Evolutionary conservation across 1,140 invertebrate genomes (phyloP).

Genomic region (Sitodiplosis mosellana): DNA sequence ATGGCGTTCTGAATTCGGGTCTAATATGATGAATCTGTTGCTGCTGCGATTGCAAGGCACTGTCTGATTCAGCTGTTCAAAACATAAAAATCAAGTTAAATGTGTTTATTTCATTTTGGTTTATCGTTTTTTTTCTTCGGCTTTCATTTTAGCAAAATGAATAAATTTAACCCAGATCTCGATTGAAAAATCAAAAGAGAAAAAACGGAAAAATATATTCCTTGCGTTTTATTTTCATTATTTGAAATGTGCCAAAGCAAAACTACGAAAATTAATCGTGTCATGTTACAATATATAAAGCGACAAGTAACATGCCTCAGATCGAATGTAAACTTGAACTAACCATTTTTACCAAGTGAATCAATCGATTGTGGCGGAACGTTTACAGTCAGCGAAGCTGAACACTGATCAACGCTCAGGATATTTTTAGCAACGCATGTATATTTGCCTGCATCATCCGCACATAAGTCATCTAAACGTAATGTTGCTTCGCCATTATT

Average conservation of each 20-base stretch:
- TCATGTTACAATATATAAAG: neutral
- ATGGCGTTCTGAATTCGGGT: constrained; percentile 42
- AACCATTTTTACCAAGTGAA: constrained; percentile 16
- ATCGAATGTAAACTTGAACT: neutral
- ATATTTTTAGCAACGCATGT: constrained; percentile 52
- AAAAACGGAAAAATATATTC: neutral
- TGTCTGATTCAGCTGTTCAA: no score
- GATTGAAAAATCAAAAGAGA: no score
- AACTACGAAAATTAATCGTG: neutral
- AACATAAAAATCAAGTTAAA: neutral
- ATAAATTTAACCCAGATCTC: no score
- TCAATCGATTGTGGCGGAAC: constrained; percentile 9
- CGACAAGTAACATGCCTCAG: neutral
- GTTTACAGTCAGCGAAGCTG: constrained; percentile 54
- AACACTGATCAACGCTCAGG: constrained; percentile 49
- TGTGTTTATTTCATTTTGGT: neutral
- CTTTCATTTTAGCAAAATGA: neutral
- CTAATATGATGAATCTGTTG: no score
- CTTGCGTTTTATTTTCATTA: neutral
- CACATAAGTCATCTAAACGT: constrained; percentile 41
- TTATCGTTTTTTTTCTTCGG: neutral
- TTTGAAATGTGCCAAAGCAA: neutral
- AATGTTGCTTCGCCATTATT: constrained; percentile 56
- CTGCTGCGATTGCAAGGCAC: no score
- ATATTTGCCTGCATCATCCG: constrained; percentile 45